Conservation (phyloP, 2,113 vertebrate genomes). For the Sturnira hondurensis region DNA sequence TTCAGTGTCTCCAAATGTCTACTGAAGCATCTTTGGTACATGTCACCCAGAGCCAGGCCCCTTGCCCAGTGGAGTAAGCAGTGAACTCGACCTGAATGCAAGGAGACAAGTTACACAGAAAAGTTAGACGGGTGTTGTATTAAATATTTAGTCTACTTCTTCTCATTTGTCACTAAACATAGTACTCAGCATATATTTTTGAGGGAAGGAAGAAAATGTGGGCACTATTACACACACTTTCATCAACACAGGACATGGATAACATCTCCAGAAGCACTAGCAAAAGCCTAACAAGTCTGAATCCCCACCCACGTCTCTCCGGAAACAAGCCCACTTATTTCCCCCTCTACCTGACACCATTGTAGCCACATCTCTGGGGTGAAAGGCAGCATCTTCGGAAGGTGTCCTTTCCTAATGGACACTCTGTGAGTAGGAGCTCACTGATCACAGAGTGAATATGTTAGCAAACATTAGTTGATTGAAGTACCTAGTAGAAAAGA, state of each 20-base stretch:
- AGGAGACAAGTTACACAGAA: background rate
- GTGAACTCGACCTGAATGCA: background rate
- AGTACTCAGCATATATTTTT: background rate
- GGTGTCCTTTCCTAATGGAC: background rate
- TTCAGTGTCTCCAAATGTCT: background rate
- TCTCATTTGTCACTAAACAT: constrained; percentile 7
- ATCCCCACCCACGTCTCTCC: background rate
- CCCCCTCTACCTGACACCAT: background rate
- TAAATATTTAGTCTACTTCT: background rate
- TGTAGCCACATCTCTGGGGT: background rate
- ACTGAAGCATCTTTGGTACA: background rate
- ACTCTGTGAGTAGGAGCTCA: background rate
- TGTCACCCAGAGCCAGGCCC: background rate
- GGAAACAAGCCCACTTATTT: background rate
- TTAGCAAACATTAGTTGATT: background rate
- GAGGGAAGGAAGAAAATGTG: background rate
- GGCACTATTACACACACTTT: background rate
- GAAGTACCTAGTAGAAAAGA: background rate
- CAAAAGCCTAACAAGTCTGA: background rate
- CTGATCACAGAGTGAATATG: background rate
- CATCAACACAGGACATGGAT: background rate
- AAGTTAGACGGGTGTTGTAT: background rate
- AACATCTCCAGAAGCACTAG: background rate
- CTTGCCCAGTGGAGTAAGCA: background rate
- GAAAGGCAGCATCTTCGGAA: background rate